phyloP scores from a whole-genome alignment of 2,113 vertebrate genomes.

The Pedionomus torquatus region DNA sequence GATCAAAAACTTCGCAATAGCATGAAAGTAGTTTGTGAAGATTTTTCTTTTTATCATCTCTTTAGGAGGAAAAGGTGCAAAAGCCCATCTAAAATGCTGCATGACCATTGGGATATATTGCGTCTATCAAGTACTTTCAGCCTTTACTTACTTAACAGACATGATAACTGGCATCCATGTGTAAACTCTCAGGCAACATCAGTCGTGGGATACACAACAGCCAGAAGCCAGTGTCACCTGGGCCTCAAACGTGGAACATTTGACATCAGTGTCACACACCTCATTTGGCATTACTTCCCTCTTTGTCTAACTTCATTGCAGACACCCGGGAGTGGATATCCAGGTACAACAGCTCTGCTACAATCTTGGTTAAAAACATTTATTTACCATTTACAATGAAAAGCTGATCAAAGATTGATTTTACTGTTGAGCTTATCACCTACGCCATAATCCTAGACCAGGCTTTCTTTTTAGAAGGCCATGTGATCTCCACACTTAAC shows the following conservation, averaged over 20 bases:
- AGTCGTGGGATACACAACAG: not conserved
- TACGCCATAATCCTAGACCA: not conserved
- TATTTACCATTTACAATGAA: not conserved
- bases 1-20: not conserved
- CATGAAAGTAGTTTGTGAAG: not conserved
- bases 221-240: not conserved
- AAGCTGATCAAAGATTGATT: not conserved
- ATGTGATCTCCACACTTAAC: not conserved
- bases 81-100: not conserved
- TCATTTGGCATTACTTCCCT: not conserved
- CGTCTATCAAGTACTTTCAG: not conserved
- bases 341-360: not conserved
- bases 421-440: not conserved
- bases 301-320: not conserved
- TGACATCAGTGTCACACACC: not conserved
- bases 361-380: not conserved
- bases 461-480: not conserved
- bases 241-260: not conserved
- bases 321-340: not conserved
- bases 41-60: not conserved
- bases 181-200: not conserved
- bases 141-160: not conserved
- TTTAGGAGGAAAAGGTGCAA: not conserved
- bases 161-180: not conserved
- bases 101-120: not conserved